A percentile compares a stretch with the other conserved stretches of the same genome.
These are phyloP conservation scores for Ictalurus punctatus DNA, from an alignment of 2,113 vertebrate species.

Conservation along the genomic window DNA sequence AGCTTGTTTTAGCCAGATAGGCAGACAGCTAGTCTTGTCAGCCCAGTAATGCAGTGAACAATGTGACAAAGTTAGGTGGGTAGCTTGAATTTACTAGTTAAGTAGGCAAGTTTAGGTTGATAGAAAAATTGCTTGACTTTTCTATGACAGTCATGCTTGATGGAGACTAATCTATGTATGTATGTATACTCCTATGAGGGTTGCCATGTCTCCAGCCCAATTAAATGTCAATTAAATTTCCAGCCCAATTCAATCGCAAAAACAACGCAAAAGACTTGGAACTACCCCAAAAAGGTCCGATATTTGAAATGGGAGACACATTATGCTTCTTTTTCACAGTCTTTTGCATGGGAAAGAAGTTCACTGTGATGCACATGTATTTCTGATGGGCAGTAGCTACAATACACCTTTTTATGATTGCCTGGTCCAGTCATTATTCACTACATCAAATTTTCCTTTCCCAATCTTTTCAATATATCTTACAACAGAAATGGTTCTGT, in stretches of 20 bases:
- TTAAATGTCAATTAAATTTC: too few relatives aligned
- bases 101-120: neutral
- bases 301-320: too few relatives aligned
- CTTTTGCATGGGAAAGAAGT: neutral
- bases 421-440: neutral
- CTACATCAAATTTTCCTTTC: neutral
- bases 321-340: too few relatives aligned
- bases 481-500: neutral
- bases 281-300: too few relatives aligned
- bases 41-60: neutral
- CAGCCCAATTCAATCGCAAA: too few relatives aligned
- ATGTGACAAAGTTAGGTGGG: neutral
- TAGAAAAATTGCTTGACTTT: neutral
- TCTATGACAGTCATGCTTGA: neutral
- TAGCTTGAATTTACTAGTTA: neutral
- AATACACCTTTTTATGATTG: neutral
- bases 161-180: neutral
- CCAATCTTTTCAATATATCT: neutral
- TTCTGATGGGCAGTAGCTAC: neutral
- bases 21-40: neutral
- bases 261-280: too few relatives aligned
- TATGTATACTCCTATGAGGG: neutral
- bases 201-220: too few relatives aligned
- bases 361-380: neutral
- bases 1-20: neutral